Evolutionary conservation across 2,888 invertebrate species (phyloP).

Genomic region (Agapetus fuscipes): DNA sequence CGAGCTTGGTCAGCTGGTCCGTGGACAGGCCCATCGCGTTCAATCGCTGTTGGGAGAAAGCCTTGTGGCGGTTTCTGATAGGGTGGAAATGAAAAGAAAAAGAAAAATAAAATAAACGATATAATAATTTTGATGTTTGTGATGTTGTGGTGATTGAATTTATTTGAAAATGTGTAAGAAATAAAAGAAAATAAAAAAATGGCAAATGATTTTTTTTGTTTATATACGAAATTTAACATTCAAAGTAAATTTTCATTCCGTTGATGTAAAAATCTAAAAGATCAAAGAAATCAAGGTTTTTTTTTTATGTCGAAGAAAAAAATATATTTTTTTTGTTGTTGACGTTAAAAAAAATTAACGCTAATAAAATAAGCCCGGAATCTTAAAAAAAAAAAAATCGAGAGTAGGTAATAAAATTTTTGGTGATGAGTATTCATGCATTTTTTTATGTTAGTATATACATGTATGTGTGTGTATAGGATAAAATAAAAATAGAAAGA

Average conservation of each 20-base stretch:
- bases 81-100: slow-evolving; percentile 14
- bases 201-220: too few relatives aligned
- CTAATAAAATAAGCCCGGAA: background rate
- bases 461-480: too few relatives aligned
- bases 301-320: background rate
- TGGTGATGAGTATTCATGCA: too few relatives aligned
- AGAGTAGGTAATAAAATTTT: too few relatives aligned
- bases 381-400: too few relatives aligned
- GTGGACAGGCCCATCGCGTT: slow-evolving; percentile 38
- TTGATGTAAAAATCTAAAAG: too few relatives aligned
- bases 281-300: background rate
- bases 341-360: background rate
- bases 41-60: slow-evolving; percentile 46
- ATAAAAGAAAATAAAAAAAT: background rate
- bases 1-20: slow-evolving; percentile 43
- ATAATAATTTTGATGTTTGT: background rate
- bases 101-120: background rate
- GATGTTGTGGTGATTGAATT: background rate
- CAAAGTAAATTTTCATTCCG: too few relatives aligned
- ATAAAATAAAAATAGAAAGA: too few relatives aligned
- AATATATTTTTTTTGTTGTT: slow-evolving; percentile 2
- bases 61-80: slow-evolving; percentile 45
- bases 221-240: too few relatives aligned
- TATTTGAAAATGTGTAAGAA: background rate
- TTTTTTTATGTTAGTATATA: too few relatives aligned